A percentile compares a stretch with the other conserved stretches of the same genome.
These are phyloP conservation scores for Mus spretus DNA, from an alignment of 2,797 vertebrate species.

Conservation along the genomic window DNA sequence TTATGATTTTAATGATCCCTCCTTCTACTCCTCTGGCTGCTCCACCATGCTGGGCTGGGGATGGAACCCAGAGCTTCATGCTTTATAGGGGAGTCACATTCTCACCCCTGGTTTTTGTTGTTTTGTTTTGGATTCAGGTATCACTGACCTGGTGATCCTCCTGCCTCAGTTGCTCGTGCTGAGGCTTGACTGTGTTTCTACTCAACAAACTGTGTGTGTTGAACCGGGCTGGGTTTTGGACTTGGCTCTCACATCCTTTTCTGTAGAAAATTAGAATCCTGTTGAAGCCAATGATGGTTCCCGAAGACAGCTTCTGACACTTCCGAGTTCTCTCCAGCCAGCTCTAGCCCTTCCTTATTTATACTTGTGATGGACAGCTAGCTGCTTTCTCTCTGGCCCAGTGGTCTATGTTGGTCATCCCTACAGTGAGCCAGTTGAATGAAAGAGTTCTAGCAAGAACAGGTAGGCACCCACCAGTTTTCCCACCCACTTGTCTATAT, in stretches of 20 bases:
- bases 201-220: neutral
- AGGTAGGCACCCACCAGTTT: neutral
- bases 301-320: constrained; percentile 31
- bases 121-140: neutral
- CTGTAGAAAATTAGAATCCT: neutral
- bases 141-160: neutral
- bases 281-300: neutral
- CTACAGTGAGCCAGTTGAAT: neutral
- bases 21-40: neutral
- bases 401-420: constrained; percentile 36
- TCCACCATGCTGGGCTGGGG: neutral
- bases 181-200: neutral
- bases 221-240: neutral
- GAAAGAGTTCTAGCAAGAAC: constrained; percentile 40
- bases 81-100: neutral
- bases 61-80: neutral
- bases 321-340: constrained; percentile 28
- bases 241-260: neutral
- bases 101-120: neutral
- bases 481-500: neutral
- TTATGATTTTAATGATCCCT: neutral
- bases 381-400: neutral
- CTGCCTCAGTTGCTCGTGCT: neutral
- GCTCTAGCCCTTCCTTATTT: constrained; percentile 24
- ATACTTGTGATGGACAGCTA: neutral